These are phyloP conservation scores for Eupithecia dodoneata DNA, from an alignment of 2,888 invertebrate genomes.

Conservation along the genomic window DNA sequence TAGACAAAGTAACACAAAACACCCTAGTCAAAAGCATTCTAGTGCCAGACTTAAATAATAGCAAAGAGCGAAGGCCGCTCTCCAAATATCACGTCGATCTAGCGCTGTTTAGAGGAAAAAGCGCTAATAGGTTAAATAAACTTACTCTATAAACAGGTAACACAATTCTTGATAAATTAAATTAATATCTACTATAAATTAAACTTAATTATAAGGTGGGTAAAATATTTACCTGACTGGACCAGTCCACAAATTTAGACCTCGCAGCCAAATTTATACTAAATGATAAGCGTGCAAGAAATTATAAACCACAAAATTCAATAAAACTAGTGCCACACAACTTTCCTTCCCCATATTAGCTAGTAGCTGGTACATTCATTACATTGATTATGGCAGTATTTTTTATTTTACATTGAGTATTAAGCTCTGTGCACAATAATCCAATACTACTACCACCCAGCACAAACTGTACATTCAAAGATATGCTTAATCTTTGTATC, in stretches of 20 bases:
- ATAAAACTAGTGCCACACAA: neutral
- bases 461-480: no score
- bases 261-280: neutral
- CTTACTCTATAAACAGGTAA: neutral
- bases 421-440: no score
- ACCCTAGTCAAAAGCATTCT: no score
- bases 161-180: neutral
- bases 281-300: neutral
- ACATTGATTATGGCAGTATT: neutral
- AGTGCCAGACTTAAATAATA: no score
- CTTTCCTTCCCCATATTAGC: neutral
- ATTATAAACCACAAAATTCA: neutral
- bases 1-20: no score
- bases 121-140: slow-evolving; percentile 4
- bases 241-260: neutral
- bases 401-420: slow-evolving; percentile 1
- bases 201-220: neutral
- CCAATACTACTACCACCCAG: no score
- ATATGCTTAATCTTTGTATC: no score
- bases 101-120: no score
- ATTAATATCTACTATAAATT: neutral
- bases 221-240: neutral
- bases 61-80: no score
- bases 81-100: no score
- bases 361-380: neutral